Conservation (phyloP, 2,797 vertebrate genomes). For the Lemur catta region DNA sequence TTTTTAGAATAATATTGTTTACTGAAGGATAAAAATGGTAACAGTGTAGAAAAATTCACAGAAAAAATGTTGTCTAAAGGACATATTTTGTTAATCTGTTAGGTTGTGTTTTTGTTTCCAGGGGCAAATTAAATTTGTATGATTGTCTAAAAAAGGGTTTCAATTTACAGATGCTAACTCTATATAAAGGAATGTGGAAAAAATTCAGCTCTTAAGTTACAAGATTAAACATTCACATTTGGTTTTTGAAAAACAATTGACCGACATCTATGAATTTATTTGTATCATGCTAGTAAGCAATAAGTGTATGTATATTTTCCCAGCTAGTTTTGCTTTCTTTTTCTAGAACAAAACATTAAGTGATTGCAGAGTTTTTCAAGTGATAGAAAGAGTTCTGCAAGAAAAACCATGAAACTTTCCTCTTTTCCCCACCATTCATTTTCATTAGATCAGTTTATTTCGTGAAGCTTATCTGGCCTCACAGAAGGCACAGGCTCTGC, state of each 20-base stretch:
- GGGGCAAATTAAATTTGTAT: constrained; percentile 77
- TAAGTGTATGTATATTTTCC: constrained; percentile 23
- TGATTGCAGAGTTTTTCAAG: constrained; percentile 50
- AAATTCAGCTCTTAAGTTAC: constrained; percentile 69
- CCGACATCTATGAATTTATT: constrained; percentile 61
- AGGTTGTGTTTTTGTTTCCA: constrained; percentile 77
- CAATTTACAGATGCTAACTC: constrained; percentile 75
- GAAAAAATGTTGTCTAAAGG: constrained; percentile 62
- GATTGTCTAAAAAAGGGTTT: constrained; percentile 75
- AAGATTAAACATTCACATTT: constrained; percentile 70
- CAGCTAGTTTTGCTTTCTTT: constrained; percentile 67
- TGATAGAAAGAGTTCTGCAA: constrained; percentile 55
- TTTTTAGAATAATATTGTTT: constrained; percentile 50
- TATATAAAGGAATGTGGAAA: constrained; percentile 73
- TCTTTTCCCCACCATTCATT: not conserved
- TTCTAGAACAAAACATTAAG: constrained; percentile 63
- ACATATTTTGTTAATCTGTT: constrained; percentile 78
- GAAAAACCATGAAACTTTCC: constrained; percentile 1
- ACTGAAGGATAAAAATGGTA: constrained; percentile 61
- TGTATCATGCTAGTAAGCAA: constrained; percentile 49
- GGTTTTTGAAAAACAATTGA: constrained; percentile 59
- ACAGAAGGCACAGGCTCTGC: constrained; percentile 13
- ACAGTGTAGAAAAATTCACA: constrained; percentile 61
- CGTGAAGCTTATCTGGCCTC: constrained; percentile 39
- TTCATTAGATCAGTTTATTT: constrained; percentile 57